Evolutionary conservation across 2,888 invertebrate genomes (phyloP), one percentile per base, ranked within the genome.

Genomic region (Idaea biselata): DNA sequence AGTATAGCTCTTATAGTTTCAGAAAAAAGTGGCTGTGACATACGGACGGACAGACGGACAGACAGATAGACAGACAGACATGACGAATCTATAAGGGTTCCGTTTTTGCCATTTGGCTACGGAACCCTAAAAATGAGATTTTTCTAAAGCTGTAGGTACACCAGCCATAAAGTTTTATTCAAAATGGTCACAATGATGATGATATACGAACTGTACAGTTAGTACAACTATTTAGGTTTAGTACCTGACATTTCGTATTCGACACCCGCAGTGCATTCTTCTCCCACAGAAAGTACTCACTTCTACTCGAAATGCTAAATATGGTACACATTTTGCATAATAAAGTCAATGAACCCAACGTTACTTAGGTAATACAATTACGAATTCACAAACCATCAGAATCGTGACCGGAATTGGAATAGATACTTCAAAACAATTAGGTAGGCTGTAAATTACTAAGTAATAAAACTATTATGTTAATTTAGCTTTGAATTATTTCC

Each of bases 401-500:
- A 11, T 44, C 63, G 66, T 66, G 66, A 62, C 59, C 33, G 59
- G 63, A 67, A 64, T 63, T 44, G 11, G 11, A 44, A 44, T 44
- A 44, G 44, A 44, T 44, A 25, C 18, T 44, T 44, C 18, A 58
- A n/a, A 56, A 58, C 58, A n/a, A n/a, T 18, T n/a, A 18, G 58
- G 18, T 58, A 25, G 25, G 31, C 11, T 56, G 18, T 58, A 58
- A 58, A 58, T 58, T 58, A 58, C 58, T 44, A 44, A 44, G 8
- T 44, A 44, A 44, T 44, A 44, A 32, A 32, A 44, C 44, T 44
- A 44, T 44, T 44, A 44, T 44, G 44, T 44, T 44, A 44, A 44
- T 44, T 44, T 44, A 44, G 14, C 11, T 44, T 44, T 11, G 11
- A 14, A 11, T 44, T 44, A 44, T 44, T 44, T 44, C 44, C 44